Evolutionary conservation across 2,888 invertebrate species (phyloP), one percentile per base, ranked within the genome.

Genomic region (Clepsis dumicolana): DNA sequence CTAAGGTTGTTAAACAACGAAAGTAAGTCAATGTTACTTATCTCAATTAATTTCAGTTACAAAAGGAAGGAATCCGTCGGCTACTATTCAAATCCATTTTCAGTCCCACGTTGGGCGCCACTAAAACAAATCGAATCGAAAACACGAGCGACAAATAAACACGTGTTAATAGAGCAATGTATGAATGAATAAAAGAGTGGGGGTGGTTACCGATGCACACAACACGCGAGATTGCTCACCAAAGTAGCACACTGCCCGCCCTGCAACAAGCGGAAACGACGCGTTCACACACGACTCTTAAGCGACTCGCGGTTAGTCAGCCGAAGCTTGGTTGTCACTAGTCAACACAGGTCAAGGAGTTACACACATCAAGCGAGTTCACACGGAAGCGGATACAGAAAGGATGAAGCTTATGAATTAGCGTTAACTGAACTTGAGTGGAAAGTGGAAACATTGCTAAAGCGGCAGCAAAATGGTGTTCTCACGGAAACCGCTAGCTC

Each of bases 141-240:
- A 83, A 82, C 80, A 75, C 70, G 80, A 84, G 86, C 88, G 80
- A 84, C 84, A 87, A 84, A 85, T 77, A 79, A 85, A 87, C 83
- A 86, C 78, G 84, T 89, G 88, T 90, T 91, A 90, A 90, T 86
- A 85, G 80, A 91, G 93, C 93, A 81, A 88, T 86, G 88, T 87
- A 90, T 88, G 87, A 87, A 91, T 91, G 90, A 89, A 89, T 94
- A 94, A 94, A 94, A 96, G 95, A 96, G 96, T 96, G 96, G 95
- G 95, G 86, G 96, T 96, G 96, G 96, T 95, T 97, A 97, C 97
- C 97, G 97, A 97, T 97, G 97, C 96, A 97, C 96, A 97, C 96
- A 97, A 97, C 96, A 97, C 97, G 97, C 97, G 96, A 96, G 96
- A 97, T 97, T 97, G 97, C 97, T 97, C 97, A 97, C 97, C 97